These are phyloP conservation scores for Bombus ignitus DNA, from an alignment of 1,140 invertebrate species.

Conservation along the genomic window DNA sequence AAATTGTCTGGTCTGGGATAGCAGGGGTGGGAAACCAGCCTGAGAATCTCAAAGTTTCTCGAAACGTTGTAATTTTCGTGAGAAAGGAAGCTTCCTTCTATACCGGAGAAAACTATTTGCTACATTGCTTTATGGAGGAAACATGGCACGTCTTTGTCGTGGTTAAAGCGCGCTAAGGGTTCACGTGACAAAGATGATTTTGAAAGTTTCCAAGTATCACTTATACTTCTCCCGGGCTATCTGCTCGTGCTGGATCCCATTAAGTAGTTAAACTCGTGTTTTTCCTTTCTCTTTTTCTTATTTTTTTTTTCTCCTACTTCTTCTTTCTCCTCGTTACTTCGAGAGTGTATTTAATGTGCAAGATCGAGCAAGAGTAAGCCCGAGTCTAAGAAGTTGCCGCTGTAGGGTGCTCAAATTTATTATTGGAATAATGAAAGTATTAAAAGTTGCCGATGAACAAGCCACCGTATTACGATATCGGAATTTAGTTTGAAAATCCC, in stretches of 20 bases:
- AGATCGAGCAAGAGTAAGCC: conserved; percentile 4
- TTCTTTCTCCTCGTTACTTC: no score
- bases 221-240: conserved; percentile 9
- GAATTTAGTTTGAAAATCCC: conserved; percentile 40
- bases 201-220: conserved; percentile 23
- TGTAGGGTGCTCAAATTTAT: conserved; percentile 25
- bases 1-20: not conserved
- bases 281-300: not conserved
- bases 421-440: conserved; percentile 35
- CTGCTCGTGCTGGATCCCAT: not conserved
- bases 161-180: not conserved
- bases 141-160: not conserved
- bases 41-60: not conserved
- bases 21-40: not conserved
- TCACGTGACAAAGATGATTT: conserved; percentile 35
- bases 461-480: conserved; percentile 54
- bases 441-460: conserved; percentile 34
- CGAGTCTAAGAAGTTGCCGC: not conserved
- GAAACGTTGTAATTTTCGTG: not conserved
- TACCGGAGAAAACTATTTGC: not conserved
- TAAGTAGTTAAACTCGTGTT: conserved; percentile 21
- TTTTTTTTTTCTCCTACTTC: not conserved
- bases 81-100: no score
- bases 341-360: not conserved
- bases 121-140: not conserved